Evolutionary conservation across 1,140 invertebrate genomes (phyloP), one percentile per base, ranked within the genome.

Genomic region (Rhagoletis pomonella): DNA sequence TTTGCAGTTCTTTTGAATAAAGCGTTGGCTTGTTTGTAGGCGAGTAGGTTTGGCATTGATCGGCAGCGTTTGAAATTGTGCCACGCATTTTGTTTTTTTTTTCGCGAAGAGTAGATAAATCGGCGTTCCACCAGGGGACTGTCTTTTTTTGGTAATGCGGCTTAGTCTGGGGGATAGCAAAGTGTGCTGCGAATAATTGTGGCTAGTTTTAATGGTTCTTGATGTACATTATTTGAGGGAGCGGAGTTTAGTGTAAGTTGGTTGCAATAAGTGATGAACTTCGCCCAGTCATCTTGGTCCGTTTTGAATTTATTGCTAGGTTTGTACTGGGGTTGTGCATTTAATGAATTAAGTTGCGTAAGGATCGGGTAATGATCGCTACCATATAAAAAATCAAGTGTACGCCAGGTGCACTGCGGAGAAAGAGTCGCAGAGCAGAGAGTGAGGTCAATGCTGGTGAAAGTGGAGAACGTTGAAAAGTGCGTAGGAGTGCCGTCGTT

Each of bases 401-500:
- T 29, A 29, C 29, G 5, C 10, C 50, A 55, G 5, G 5, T 5
- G 62, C 62, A 64, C 17, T 64, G n/a, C 19, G 62, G n/a, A n/a
- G 14, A 14, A 19, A 64, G 62, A 19, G 62, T 64, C 19, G 6
- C 50, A 55, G 62, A 64, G 17, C 62, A 64, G n/a, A n/a, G 62
- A 19, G 62, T 64, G 6, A 64, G n/a, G 62, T 64, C 62, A 64
- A 64, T n/a, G 6, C 17, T 64, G 6, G 50, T 7, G 50, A 55
- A 64, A n/a, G 62, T 64, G 62, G n/a, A n/a, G 62, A 19, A n/a
- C n/a, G 62, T 64, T n/a, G 62, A 64, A 64, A 64, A 64, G 62
- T 64, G n/a, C 4, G 62, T 64, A n/a, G 62, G 62, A n/a, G 62
- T 6, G 19, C 62, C 62, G 19, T 64, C 19, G 6, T 29, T 64